Conservation (phyloP, 2,797 vertebrate genomes). For the Pipistrellus pygmaeus region DNA sequence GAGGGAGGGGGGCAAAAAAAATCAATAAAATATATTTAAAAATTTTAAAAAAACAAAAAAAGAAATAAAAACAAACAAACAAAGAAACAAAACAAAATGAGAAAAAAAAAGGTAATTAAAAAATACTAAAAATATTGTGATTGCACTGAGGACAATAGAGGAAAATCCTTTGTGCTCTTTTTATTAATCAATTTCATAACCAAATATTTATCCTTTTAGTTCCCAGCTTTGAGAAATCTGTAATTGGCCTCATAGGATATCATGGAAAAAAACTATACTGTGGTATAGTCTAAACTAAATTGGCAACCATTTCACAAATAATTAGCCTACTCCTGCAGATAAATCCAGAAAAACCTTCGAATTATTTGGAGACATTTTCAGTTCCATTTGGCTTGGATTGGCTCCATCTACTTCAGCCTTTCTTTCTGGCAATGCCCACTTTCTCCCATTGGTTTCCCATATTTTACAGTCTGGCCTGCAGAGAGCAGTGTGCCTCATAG, state of each 20-base stretch:
- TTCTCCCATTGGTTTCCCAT: not conserved
- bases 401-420: rapidly evolving
- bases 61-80: no score
- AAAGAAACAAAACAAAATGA: no score
- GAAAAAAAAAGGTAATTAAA: not conserved
- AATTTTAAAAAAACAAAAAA: no score
- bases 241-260: not conserved
- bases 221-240: not conserved
- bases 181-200: not conserved
- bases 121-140: slow-evolving; percentile 18
- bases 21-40: no score
- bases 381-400: not conserved
- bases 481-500: not conserved
- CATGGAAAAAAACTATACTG: not conserved
- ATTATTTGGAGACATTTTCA: not conserved
- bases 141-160: not conserved
- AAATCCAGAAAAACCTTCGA: not conserved
- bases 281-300: not conserved
- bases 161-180: not conserved
- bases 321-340: not conserved
- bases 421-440: rapidly evolving
- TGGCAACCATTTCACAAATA: not conserved
- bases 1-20: no score
- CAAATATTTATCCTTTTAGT: not conserved
- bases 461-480: not conserved